These are phyloP conservation scores for Leptopilina drosophilae DNA, from an alignment of 2,888 invertebrate genomes.

Conservation along the genomic window DNA sequence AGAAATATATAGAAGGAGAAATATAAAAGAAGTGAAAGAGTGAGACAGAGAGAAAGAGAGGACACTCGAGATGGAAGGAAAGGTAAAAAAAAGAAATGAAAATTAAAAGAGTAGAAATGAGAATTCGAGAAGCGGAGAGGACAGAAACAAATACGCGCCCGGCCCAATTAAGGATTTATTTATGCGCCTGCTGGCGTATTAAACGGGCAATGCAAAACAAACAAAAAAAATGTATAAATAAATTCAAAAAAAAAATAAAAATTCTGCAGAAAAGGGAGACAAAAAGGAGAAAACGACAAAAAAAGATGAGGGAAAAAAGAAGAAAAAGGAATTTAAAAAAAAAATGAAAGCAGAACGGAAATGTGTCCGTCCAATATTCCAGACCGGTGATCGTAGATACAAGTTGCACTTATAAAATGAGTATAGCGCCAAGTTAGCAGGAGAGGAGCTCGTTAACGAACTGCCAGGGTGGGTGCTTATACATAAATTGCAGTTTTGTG, in stretches of 20 bases:
- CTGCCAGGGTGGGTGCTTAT: constrained; percentile 59
- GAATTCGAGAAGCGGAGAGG: constrained; percentile 31
- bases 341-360: constrained; percentile 53
- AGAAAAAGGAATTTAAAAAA: constrained; percentile 29
- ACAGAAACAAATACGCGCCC: constrained; percentile 38
- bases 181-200: constrained; percentile 32
- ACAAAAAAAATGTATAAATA: too few species aligned
- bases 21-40: background rate
- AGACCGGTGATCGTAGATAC: constrained; percentile 63
- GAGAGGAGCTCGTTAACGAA: constrained; percentile 64
- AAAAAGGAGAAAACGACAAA: background rate
- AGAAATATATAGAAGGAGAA: background rate
- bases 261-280: constrained; percentile 11
- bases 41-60: constrained; percentile 20
- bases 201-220: constrained; percentile 4
- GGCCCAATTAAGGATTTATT: constrained; percentile 39
- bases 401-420: constrained; percentile 55
- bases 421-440: constrained; percentile 48
- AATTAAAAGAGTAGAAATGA: constrained; percentile 33
- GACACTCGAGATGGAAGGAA: constrained; percentile 30
- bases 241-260: constrained; percentile 3
- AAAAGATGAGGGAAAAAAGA: background rate
- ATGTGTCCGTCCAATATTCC: constrained; percentile 63
- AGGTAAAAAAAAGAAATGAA: constrained; percentile 10
- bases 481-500: constrained; percentile 64